Evolutionary conservation across 1,140 invertebrate genomes (phyloP).

Genomic region (Schlechtendalia chinensis): DNA sequence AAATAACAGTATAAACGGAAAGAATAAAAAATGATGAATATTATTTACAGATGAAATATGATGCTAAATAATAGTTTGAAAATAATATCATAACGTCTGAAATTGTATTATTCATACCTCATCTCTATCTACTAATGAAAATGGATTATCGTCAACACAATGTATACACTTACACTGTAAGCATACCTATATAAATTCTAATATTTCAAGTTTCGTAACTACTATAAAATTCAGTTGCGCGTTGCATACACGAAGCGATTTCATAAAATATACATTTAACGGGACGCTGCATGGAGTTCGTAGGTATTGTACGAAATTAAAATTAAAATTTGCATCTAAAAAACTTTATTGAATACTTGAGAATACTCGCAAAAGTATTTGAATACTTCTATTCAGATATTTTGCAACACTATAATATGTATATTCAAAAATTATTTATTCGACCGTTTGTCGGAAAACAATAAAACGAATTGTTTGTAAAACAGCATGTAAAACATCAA

Average conservation of each 20-base stretch:
- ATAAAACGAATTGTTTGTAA: too few relatives aligned
- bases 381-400: too few relatives aligned
- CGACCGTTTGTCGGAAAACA: too few relatives aligned
- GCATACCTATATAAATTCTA: neutral
- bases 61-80: neutral
- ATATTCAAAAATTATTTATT: too few relatives aligned
- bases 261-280: neutral
- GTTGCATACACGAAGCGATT: too few relatives aligned
- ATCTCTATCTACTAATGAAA: neutral
- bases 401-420: too few relatives aligned
- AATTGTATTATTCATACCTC: slow-evolving; percentile 11
- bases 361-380: too few relatives aligned
- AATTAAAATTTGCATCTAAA: too few relatives aligned
- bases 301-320: too few relatives aligned
- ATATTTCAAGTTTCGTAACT: slow-evolving; percentile 3
- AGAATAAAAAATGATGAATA: neutral
- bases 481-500: too few relatives aligned
- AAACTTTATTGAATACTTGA: too few relatives aligned
- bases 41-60: neutral
- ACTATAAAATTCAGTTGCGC: neutral
- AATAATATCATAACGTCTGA: neutral
- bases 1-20: neutral
- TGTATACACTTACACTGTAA: neutral
- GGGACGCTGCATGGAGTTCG: too few relatives aligned
- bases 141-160: neutral